phyloP scores from a whole-genome alignment of 1,140 invertebrate species.

The Nylanderia fulva region DNA sequence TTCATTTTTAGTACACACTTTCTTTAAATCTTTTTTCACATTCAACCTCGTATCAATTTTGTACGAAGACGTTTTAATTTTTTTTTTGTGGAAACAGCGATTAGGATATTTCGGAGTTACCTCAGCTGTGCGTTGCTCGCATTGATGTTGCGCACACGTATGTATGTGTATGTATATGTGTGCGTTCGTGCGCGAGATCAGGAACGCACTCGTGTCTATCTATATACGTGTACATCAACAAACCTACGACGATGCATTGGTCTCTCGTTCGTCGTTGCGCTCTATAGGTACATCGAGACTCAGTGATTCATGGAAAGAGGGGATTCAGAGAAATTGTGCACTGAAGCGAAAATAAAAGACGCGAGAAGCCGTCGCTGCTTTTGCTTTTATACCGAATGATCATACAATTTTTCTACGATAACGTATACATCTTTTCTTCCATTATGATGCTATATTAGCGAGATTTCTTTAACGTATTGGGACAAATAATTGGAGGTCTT shows the following conservation, averaged over 20 bases:
- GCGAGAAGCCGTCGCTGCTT: background rate
- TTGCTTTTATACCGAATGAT: slow-evolving; percentile 10
- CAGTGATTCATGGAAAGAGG: slow-evolving; percentile 38
- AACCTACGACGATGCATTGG: slow-evolving; percentile 35
- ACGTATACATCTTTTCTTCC: slow-evolving; percentile 39
- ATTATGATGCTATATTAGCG: background rate
- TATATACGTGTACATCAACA: slow-evolving; percentile 46
- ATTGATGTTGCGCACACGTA: background rate
- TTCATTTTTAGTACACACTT: too few species aligned
- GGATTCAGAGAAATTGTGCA: slow-evolving; percentile 47
- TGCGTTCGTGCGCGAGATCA: background rate
- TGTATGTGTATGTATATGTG: background rate
- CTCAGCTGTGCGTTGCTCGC: slow-evolving; percentile 14
- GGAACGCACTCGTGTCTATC: slow-evolving; percentile 1
- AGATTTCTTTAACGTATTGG: slow-evolving; percentile 15
- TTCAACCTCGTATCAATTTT: too few species aligned
- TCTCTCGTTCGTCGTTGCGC: slow-evolving; percentile 11
- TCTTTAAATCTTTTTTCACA: too few species aligned
- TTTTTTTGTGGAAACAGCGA: slow-evolving; percentile 24
- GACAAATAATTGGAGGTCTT: slow-evolving; percentile 20
- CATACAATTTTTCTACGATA: slow-evolving; percentile 22
- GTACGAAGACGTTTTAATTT: background rate
- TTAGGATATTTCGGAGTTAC: slow-evolving; percentile 19
- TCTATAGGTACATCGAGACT: slow-evolving; percentile 18
- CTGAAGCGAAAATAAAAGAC: slow-evolving; percentile 34